A percentile compares a stretch with the other conserved stretches of the same genome.
Conservation (phyloP, 1,140 invertebrate species). For the Dryas iulia region DNA sequence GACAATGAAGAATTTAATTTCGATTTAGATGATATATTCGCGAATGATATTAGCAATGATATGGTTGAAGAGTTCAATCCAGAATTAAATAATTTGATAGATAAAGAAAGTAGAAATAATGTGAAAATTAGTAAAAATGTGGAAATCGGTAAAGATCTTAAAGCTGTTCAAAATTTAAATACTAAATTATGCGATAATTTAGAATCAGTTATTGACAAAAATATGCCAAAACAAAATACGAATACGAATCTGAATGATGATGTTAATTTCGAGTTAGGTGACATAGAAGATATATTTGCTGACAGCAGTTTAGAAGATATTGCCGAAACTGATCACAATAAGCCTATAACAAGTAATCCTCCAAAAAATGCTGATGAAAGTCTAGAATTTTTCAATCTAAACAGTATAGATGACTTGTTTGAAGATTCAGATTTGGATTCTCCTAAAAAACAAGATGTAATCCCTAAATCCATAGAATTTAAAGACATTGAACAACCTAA, state of each 20-base stretch:
- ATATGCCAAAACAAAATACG: background rate
- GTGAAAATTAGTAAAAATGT: background rate
- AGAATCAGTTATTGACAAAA: background rate
- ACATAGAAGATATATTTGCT: constrained; percentile 71
- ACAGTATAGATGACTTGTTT: constrained; percentile 74
- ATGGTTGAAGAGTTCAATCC: background rate
- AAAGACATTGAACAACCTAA: background rate
- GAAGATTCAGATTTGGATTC: constrained; percentile 46
- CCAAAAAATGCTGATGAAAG: constrained; percentile 42
- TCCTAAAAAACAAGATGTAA: background rate
- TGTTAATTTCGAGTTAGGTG: constrained; percentile 63
- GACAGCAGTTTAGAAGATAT: constrained; percentile 44
- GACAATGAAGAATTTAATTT: background rate
- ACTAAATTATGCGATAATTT: background rate
- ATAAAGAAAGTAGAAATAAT: background rate
- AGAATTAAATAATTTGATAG: background rate
- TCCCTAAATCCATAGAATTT: background rate
- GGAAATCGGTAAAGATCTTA: background rate
- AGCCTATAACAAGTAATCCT: background rate
- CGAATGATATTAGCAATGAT: constrained; percentile 6
- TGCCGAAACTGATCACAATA: constrained; percentile 7
- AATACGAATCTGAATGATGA: background rate
- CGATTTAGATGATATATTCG: background rate
- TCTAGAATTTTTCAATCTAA: constrained; percentile 66
- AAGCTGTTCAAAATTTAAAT: background rate